Base-by-base conservation (phyloP, 64 coral and sea anemone species). In the Montipora foliosa region DNA sequence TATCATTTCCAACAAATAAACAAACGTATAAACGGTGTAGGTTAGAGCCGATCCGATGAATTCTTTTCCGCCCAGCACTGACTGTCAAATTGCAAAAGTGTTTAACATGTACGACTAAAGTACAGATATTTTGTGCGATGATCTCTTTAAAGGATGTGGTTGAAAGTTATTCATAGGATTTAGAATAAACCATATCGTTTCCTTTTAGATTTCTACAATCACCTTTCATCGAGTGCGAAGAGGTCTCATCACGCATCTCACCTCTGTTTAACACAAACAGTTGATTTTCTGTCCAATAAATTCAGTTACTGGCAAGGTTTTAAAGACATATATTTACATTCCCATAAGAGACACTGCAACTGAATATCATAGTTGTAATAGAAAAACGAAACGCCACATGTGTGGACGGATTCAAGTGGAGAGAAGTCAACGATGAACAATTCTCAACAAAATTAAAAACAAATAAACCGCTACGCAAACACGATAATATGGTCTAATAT, bases 251-350 rank as follows among this genome's bases (percentile, higher is more conserved):
- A 47, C 50, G 19, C 44, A 62, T 86, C 82, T 86, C 66, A 71
- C 19, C 66, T 46, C 44, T 59, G 82, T 64, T 72, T 86, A 86
- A 70, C 82, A 86, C 82, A 51, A 72, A 86, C 66, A 66, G 68
- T 86, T 50, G 7, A 67, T 67, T 15, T 46, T 83, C 29, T 57
- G 6, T 57, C 6, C 11, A 57, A 57, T 57, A 57, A 57, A 47
- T 7, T 2, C 17, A 17, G 12, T 6, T 61, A 12, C 24, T 20
- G 81, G 7, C 14, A 58, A 48, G 45, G 13, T 5, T 46, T 76
- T 44, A 45, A 44, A 46, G 13, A 11, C 3, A 29, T 11, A 6
- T 14, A 46, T 44, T 71, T 76, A 11, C 74, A 46, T 8, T 76
- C 6, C 13, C 13, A 12, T 4, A 4, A 10, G 7, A 44, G 74